Evolutionary conservation across 2,888 invertebrate genomes (phyloP).

Genomic region (Axea sp.): DNA sequence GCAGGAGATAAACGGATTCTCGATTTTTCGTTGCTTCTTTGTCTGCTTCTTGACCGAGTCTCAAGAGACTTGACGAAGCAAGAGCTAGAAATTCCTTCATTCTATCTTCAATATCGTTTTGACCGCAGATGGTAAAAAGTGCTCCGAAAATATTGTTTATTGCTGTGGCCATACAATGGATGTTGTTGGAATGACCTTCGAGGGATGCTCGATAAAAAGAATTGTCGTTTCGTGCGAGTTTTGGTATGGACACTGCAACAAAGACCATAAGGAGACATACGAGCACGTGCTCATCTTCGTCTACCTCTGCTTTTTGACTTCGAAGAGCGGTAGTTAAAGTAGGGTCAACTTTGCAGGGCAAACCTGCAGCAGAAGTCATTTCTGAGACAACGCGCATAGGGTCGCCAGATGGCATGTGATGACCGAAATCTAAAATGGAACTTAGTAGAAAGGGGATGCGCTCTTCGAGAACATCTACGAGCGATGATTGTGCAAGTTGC

Average conservation of each 20-base stretch:
- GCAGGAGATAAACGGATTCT: slow-evolving; percentile 96
- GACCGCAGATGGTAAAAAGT: slow-evolving; percentile 96
- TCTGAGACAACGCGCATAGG: slow-evolving; percentile 95
- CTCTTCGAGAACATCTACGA: slow-evolving; percentile 95
- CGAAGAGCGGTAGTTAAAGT: slow-evolving; percentile 94
- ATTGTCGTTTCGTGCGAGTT: slow-evolving; percentile 93
- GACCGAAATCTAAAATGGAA: slow-evolving; percentile 96
- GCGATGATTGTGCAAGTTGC: slow-evolving; percentile 94
- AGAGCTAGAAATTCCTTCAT: slow-evolving; percentile 97
- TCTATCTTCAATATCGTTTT: slow-evolving; percentile 97
- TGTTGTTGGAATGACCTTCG: slow-evolving; percentile 98
- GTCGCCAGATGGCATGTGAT: slow-evolving; percentile 94
- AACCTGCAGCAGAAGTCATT: slow-evolving; percentile 98
- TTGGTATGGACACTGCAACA: slow-evolving; percentile 97
- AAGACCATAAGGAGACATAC: slow-evolving; percentile 99
- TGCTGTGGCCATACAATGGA: slow-evolving; percentile 98
- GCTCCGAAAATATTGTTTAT: slow-evolving; percentile 98
- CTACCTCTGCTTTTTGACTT: slow-evolving; percentile 91
- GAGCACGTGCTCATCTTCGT: slow-evolving; percentile 95
- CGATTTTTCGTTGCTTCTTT: slow-evolving; percentile 96
- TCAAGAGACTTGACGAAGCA: slow-evolving; percentile 95
- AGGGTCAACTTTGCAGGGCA: slow-evolving; percentile 96
- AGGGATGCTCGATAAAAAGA: slow-evolving; percentile 93
- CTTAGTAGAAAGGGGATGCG: slow-evolving; percentile 97
- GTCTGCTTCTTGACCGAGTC: slow-evolving; percentile 97